Evolutionary conservation across 2,113 vertebrate genomes (phyloP).

Genomic region (Sphaerodactylus townsendi): DNA sequence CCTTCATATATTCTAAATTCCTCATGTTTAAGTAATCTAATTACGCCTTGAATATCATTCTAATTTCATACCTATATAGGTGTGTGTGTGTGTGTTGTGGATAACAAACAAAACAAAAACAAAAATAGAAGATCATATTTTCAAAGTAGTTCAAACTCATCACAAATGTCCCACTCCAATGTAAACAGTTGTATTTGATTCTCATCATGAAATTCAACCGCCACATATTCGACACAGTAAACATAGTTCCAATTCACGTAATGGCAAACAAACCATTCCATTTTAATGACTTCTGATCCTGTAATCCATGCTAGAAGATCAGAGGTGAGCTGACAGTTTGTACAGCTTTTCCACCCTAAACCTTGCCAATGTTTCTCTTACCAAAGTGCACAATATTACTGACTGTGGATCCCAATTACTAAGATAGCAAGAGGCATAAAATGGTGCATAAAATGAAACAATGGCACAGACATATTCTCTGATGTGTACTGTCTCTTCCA

Average conservation of each 20-base stretch:
- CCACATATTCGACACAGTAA: slow-evolving; percentile 41
- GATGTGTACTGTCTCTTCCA: neutral
- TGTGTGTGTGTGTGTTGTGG: neutral
- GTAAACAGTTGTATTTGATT: slow-evolving; percentile 9
- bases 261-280: slow-evolving; percentile 58
- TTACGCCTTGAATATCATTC: neutral
- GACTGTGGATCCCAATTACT: slow-evolving; percentile 38
- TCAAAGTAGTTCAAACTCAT: slow-evolving; percentile 33
- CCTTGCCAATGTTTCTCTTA: slow-evolving; percentile 41
- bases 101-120: slow-evolving; percentile 37
- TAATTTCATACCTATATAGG: neutral
- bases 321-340: slow-evolving; percentile 66
- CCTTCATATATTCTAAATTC: neutral
- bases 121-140: slow-evolving; percentile 29
- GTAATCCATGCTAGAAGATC: slow-evolving; percentile 59
- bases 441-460: neutral
- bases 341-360: slow-evolving; percentile 59
- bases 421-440: slow-evolving; percentile 17
- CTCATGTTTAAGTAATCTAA: too few relatives aligned
- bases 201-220: slow-evolving; percentile 29
- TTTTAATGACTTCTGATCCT: slow-evolving; percentile 70
- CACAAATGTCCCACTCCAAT: slow-evolving; percentile 40
- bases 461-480: neutral
- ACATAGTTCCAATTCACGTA: slow-evolving; percentile 55
- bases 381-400: slow-evolving; percentile 35